A percentile compares a stretch with the other conserved stretches of the same genome.
These are phyloP conservation scores for human DNA, from an alignment of 2,113 vertebrate species.

Conservation along the genomic window GRCh38 chr4:14391501-14392000, in stretches of 20 bases:
- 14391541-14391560: slow-evolving; percentile 34
- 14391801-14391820: neutral
- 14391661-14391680: neutral
- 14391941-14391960: slow-evolving; percentile 40
- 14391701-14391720: neutral
- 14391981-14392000: neutral
- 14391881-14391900: neutral
- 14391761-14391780: neutral
- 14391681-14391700: neutral
- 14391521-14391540: neutral
- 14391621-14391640: neutral
- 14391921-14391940: neutral
- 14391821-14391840: neutral
- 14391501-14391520: slow-evolving; percentile 18
- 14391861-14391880: neutral
- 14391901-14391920: neutral
- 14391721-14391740: neutral
- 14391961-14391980: neutral
- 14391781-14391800: neutral
- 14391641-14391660: neutral
- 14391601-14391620: neutral
- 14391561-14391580: slow-evolving; percentile 34
- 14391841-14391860: neutral
- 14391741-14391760: neutral
- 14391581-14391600: slow-evolving; percentile 42